Base-by-base conservation (phyloP, 2,797 vertebrate genomes). In the Scarus forsteni region DNA sequence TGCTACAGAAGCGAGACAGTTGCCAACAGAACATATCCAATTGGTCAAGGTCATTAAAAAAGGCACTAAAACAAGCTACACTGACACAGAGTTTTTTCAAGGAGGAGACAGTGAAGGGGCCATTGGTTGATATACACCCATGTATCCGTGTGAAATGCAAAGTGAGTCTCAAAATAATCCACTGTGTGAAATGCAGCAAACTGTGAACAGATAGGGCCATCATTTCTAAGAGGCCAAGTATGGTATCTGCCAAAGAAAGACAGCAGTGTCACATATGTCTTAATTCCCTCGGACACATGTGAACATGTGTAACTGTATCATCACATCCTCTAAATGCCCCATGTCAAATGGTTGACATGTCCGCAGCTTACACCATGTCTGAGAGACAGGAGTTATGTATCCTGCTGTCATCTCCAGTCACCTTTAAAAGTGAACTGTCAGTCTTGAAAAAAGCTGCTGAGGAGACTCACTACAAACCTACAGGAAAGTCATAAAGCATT, bases 21-120 rank as follows among this genome's bases (percentile, higher is more conserved):
- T 93, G 92, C 92, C 93, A 93, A 74, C 81, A 88, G 87, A 90
- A 90, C 92, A 92, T 93, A 92, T 94, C 87, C 90, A 89, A 93
- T 94, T 89, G 73, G 92, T 83, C 84, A 90, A 56, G 71, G 84
- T 80, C 66, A 89, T 85, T 92, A 85, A 93, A 91, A 70, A 61
- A 77, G 54, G 59, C 77, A 79, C 85, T 92, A 84, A 93, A 93
- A 90, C 87, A 93, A 91, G 91, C 91, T 77, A 85, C 72, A 77
- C 83, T 83, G 77, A 93, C 88, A 93, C 86, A n/a, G 72, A 90
- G 88, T 92, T 90, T 91, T 83, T 89, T 12, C 3, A 56, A 49
- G 35, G 61, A n/a, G 57, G 59, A 51, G 69, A 57, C 40, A 49
- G 71, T 4, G 80, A 71, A 80, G 84, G 60, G 68, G 85, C 72